A percentile compares a stretch with the other conserved stretches of the same genome.
Evolutionary conservation across 1,140 invertebrate species (phyloP).

Genomic region (Penaeus vannamei): DNA sequence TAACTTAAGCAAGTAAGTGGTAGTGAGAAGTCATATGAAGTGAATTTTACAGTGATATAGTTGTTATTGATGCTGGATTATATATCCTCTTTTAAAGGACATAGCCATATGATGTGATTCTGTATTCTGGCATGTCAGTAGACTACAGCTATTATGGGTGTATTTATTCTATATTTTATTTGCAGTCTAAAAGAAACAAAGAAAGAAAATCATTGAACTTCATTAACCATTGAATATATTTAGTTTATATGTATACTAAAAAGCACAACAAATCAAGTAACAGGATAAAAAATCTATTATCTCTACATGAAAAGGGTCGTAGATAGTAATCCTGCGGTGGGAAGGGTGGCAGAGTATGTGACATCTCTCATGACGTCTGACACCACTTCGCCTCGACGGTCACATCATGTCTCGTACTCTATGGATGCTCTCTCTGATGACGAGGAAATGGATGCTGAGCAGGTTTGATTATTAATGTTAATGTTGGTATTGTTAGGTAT

Average conservation of each 20-base stretch:
- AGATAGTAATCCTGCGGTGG: constrained; percentile 52
- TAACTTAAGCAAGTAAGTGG: constrained; percentile 43
- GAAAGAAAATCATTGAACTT: too few relatives aligned
- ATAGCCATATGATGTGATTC: too few relatives aligned
- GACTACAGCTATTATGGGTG: too few relatives aligned
- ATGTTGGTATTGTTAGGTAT: background rate
- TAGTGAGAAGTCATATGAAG: too few relatives aligned
- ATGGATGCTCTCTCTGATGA: constrained; percentile 61
- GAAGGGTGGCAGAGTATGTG: constrained; percentile 54
- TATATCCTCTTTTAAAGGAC: too few relatives aligned
- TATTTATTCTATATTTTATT: too few relatives aligned
- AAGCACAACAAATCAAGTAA: background rate
- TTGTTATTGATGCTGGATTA: too few relatives aligned
- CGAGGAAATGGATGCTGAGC: constrained; percentile 61
- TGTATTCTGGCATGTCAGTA: too few relatives aligned
- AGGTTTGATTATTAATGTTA: constrained; percentile 9
- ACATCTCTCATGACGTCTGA: constrained; percentile 41
- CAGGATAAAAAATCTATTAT: background rate
- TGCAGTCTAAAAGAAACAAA: too few relatives aligned
- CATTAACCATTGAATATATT: too few relatives aligned
- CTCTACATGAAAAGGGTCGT: constrained; percentile 31
- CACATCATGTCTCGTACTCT: constrained; percentile 60
- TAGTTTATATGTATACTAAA: too few relatives aligned
- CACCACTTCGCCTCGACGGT: constrained; percentile 51
- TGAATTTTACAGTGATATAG: too few relatives aligned